Base-by-base conservation (phyloP, 2,888 invertebrate genomes). In the Frankliniella intonsa region DNA sequence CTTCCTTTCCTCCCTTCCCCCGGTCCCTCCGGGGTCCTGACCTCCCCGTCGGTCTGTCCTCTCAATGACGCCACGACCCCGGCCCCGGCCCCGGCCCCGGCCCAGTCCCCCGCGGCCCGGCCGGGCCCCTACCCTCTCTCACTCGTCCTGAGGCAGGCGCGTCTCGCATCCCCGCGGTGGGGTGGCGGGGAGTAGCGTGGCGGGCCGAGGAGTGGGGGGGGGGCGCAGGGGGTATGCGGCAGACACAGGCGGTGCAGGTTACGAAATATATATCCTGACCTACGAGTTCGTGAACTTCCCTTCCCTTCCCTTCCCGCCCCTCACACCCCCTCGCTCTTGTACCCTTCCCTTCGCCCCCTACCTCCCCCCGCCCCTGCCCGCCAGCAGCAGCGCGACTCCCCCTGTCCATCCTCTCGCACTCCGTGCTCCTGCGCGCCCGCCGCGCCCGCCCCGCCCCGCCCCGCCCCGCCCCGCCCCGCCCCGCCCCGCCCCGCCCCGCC, bases 251-350 rank as follows among this genome's bases (percentile, higher is more conserved):
- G 55, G 19, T 5, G 69, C 69, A 76, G 69, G 69, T 76, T 76
- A 25, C 69, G 69, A 76, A 76, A 76, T 25, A 76, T 25, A 76
- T 25, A 76, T 76, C 69, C 69, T 76, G 69, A 76, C 69, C 69
- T 76, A 76, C 69, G 69, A 76, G 69, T 76, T 76, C 22, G 69
- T 76, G 69, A 76, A 76, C 69, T 76, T 17, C 62, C n/a, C 62
- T 17, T 8, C 22, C n/a, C 69, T 3, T 11, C 69, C 69, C 69
- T 25, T 10, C 11, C 25, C 69, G 3, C 69, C 22, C 25, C 25
- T 11, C 25, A 7, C 62, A 17, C 11, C 22, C 69, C 25, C 25
- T 25, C 69, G 25, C 25, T 12, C 25, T 11, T 25, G 22, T 76
- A 3, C 22, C 69, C 69, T 25, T 22, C 10, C 11, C 69, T 25